A percentile compares a stretch with the other conserved stretches of the same genome.
Evolutionary conservation across 2,888 invertebrate species (phyloP).

Genomic region (Geotrupes spiniger): DNA sequence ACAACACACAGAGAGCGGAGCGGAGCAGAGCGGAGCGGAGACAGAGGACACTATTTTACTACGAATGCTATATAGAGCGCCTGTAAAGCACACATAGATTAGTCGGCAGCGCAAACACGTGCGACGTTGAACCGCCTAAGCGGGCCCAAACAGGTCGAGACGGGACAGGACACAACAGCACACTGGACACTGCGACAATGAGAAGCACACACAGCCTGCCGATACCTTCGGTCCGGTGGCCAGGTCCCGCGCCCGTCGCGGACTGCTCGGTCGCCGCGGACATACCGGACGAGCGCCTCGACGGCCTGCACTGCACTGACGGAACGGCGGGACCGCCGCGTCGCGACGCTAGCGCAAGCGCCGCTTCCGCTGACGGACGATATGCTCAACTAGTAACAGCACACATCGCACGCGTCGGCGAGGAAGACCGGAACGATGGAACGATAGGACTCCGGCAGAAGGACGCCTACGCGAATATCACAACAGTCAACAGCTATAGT

Average conservation of each 20-base stretch:
- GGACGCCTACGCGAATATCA: background rate
- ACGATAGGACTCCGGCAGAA: background rate
- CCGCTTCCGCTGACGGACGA: slow-evolving; percentile 30
- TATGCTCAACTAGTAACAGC: slow-evolving; percentile 21
- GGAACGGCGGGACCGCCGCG: slow-evolving; percentile 23
- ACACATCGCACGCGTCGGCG: slow-evolving; percentile 2
- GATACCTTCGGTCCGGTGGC: slow-evolving; percentile 29
- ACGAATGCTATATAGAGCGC: slow-evolving; percentile 18
- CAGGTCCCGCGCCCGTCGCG: slow-evolving; percentile 42
- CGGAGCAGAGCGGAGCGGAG: slow-evolving; percentile 5
- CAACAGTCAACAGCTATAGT: too few species aligned
- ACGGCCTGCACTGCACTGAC: slow-evolving; percentile 47
- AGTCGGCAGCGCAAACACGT: slow-evolving; percentile 27
- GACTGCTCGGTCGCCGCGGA: slow-evolving; percentile 32
- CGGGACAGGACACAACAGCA: slow-evolving; percentile 37
- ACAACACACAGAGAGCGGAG: slow-evolving; percentile 9
- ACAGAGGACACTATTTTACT: slow-evolving; percentile 6
- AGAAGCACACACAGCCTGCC: slow-evolving; percentile 29
- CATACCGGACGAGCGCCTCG: slow-evolving; percentile 42
- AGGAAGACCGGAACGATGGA: slow-evolving; percentile 1
- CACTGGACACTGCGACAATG: slow-evolving; percentile 31
- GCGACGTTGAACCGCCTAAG: slow-evolving; percentile 14
- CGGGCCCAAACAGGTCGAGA: slow-evolving; percentile 22
- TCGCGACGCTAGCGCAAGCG: slow-evolving; percentile 24
- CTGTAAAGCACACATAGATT: slow-evolving; percentile 32